These are phyloP conservation scores for Prenolepis imparis DNA, from an alignment of 2,888 invertebrate species.

Conservation along the genomic window DNA sequence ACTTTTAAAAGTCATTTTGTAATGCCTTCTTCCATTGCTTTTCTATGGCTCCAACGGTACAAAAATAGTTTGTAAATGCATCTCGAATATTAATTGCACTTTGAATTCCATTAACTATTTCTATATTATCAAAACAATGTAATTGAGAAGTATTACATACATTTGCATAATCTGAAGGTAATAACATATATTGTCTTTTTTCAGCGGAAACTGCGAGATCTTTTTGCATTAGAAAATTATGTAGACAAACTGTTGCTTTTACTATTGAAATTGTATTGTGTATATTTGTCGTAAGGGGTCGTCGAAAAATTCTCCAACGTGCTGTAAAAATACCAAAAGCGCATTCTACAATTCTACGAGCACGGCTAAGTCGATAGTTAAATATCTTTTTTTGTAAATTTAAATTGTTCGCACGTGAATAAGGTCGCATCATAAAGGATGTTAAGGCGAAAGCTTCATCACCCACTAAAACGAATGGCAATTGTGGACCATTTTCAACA, in stretches of 20 bases:
- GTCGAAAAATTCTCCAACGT: background rate
- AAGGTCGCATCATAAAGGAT: background rate
- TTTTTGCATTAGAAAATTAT: background rate
- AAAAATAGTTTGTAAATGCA: no score
- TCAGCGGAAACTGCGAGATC: background rate
- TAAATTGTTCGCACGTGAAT: background rate
- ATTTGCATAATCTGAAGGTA: background rate
- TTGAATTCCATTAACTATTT: no score
- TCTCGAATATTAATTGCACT: no score
- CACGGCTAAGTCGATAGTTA: background rate
- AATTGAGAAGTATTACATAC: background rate
- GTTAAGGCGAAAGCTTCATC: conserved; percentile 1
- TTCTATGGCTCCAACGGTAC: no score
- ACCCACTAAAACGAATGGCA: background rate
- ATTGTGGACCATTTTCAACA: background rate
- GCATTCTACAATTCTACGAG: background rate
- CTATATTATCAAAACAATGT: background rate
- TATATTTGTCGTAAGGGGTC: background rate
- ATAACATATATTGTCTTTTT: background rate
- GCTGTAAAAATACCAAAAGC: background rate
- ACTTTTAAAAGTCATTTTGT: conserved; percentile 1
- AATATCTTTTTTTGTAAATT: background rate
- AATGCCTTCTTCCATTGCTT: no score
- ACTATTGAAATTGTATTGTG: background rate
- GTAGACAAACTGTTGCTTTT: background rate